phyloP scores from a whole-genome alignment of 1,140 invertebrate genomes.

The Temnothorax curvispinosus region DNA sequence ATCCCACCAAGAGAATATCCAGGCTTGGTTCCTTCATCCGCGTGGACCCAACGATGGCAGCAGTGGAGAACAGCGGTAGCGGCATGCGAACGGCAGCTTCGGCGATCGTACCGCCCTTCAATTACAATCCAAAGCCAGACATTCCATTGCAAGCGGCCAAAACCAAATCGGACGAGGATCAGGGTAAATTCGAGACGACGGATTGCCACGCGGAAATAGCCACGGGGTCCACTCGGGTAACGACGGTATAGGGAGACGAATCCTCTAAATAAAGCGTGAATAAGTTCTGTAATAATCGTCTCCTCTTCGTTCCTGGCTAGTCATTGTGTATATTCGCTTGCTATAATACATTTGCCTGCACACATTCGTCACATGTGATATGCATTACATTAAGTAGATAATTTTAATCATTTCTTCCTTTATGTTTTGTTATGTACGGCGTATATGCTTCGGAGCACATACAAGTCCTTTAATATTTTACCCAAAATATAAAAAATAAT shows the following conservation, averaged over 20 bases:
- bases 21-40: constrained; percentile 85
- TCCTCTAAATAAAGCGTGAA: constrained; percentile 4
- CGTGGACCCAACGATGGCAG: constrained; percentile 77
- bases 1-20: constrained; percentile 83
- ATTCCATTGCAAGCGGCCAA: constrained; percentile 62
- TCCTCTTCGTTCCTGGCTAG: constrained; percentile 73
- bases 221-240: constrained; percentile 78
- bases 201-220: constrained; percentile 74
- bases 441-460: constrained; percentile 5
- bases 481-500: constrained; percentile 21
- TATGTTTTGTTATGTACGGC: constrained; percentile 25
- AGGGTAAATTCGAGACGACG: constrained; percentile 65
- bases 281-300: constrained; percentile 62
- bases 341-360: constrained; percentile 12
- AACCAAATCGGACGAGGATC: constrained; percentile 64
- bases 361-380: constrained; percentile 54
- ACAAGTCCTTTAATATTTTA: constrained; percentile 42
- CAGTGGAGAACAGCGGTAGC: constrained; percentile 39
- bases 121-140: constrained; percentile 84
- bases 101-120: constrained; percentile 86
- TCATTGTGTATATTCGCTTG: constrained; percentile 75
- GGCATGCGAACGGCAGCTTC: constrained; percentile 77
- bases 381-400: constrained; percentile 51
- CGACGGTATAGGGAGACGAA: constrained; percentile 77
- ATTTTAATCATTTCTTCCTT: constrained; percentile 50